These are phyloP conservation scores for Aphaenogaster rudis DNA, from an alignment of 1,140 invertebrate genomes.

Conservation along the genomic window DNA sequence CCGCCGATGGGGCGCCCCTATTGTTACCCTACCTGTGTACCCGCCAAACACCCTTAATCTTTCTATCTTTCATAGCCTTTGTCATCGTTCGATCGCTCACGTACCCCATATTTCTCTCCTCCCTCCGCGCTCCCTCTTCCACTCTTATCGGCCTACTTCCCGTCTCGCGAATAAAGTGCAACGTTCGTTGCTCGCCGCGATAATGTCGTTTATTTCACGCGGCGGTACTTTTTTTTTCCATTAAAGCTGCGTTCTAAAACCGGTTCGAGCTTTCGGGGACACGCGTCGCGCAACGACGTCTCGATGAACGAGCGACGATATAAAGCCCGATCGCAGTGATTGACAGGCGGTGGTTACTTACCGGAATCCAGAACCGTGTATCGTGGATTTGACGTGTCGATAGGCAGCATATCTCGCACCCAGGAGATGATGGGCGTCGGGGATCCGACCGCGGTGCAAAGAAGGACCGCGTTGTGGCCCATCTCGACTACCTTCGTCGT, in stretches of 20 bases:
- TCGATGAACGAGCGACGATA: not conserved
- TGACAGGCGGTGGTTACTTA: constrained; percentile 86
- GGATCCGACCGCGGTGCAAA: constrained; percentile 95
- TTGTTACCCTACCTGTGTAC: constrained; percentile 61
- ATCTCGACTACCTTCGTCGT: constrained; percentile 97
- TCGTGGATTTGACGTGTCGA: constrained; percentile 92
- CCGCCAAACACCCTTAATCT: constrained; percentile 70
- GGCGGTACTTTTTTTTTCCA: constrained; percentile 6
- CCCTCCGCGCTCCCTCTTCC: not conserved
- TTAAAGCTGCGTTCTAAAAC: not conserved
- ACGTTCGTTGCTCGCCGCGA: constrained; percentile 13
- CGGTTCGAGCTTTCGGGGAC: not conserved
- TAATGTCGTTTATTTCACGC: constrained; percentile 32
- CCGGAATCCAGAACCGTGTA: constrained; percentile 93
- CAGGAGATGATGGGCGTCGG: constrained; percentile 96
- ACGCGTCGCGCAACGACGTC: constrained; percentile 15
- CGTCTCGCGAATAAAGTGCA: constrained; percentile 40
- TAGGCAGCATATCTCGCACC: constrained; percentile 96
- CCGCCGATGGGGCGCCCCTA: constrained; percentile 37
- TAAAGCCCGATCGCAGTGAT: constrained; percentile 17
- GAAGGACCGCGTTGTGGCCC: constrained; percentile 95
- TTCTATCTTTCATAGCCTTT: constrained; percentile 64
- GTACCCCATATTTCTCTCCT: constrained; percentile 38
- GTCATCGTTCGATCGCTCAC: constrained; percentile 54
- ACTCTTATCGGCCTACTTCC: constrained; percentile 49